Evolutionary conservation across 2,113 vertebrate genomes (phyloP).

Genomic region (Cyanocitta stelleri): DNA sequence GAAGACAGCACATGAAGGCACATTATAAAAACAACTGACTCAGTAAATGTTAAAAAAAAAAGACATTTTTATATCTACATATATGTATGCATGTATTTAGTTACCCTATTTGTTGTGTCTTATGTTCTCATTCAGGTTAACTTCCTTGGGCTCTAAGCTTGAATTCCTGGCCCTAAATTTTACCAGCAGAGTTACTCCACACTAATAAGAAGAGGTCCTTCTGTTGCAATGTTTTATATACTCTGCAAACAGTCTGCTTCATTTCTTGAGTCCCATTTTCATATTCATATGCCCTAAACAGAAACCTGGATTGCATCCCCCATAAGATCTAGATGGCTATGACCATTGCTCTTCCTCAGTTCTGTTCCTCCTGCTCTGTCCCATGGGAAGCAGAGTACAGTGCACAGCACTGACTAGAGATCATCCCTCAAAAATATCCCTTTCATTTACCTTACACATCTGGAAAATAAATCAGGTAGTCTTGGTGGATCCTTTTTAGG

Average conservation of each 20-base stretch:
- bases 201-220: background rate
- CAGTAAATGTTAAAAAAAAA: background rate
- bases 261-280: background rate
- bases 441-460: background rate
- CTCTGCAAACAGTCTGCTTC: background rate
- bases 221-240: background rate
- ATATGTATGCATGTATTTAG: background rate
- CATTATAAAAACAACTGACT: background rate
- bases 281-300: background rate
- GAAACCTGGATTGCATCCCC: background rate
- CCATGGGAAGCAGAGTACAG: accelerated
- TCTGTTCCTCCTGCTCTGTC: background rate
- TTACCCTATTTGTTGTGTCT: background rate
- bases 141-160: background rate
- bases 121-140: background rate
- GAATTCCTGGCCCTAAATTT: background rate
- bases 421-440: background rate
- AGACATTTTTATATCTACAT: background rate
- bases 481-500: background rate
- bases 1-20: background rate
- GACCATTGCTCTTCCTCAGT: background rate
- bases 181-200: background rate
- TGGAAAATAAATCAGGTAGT: background rate
- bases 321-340: background rate
- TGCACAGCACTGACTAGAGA: background rate